Conservation (phyloP, 2,797 vertebrate species). For the Pogonophryne albipinna region DNA sequence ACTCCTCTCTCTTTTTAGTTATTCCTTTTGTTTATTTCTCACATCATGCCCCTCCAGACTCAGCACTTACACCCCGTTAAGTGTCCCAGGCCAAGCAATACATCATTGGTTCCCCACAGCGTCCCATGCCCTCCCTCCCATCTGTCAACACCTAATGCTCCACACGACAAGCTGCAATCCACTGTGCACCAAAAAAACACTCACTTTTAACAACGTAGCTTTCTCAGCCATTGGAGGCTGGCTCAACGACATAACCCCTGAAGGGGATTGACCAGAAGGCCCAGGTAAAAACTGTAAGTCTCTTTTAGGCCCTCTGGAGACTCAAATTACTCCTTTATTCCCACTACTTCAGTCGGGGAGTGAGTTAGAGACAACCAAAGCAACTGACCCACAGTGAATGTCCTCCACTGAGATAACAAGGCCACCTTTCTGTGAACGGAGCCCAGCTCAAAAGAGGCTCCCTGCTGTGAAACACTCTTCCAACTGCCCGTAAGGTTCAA, state of each 20-base stretch:
- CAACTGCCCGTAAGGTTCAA: conserved; percentile 1
- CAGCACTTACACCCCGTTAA: conserved; percentile 77
- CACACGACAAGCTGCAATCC: conserved; percentile 74
- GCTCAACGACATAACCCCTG: conserved; percentile 46
- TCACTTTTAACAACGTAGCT: conserved; percentile 73
- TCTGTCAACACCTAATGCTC: conserved; percentile 83
- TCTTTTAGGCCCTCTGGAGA: conserved; percentile 46
- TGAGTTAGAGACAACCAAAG: conserved; percentile 37
- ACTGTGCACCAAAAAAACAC: conserved; percentile 68
- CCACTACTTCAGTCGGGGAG: conserved; percentile 39
- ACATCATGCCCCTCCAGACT: conserved; percentile 71
- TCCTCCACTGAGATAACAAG: conserved; percentile 31
- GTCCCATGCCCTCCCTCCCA: conserved; percentile 76
- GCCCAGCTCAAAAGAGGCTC: conserved; percentile 26
- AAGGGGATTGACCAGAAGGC: conserved; percentile 50
- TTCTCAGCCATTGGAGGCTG: conserved; percentile 65
- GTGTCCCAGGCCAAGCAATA: conserved; percentile 74
- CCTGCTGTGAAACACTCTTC: conserved; percentile 26
- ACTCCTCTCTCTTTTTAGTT: conserved; percentile 24
- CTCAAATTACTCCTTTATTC: conserved; percentile 38
- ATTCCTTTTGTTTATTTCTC: conserved; percentile 46
- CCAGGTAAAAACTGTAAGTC: conserved; percentile 62
- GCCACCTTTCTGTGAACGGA: conserved; percentile 41
- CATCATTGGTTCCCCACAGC: conserved; percentile 80
- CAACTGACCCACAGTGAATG: conserved; percentile 44